Evolutionary conservation across 2,797 vertebrate species (phyloP), one percentile per base, ranked within the genome.

Genomic region (Lerista edwardsae): DNA sequence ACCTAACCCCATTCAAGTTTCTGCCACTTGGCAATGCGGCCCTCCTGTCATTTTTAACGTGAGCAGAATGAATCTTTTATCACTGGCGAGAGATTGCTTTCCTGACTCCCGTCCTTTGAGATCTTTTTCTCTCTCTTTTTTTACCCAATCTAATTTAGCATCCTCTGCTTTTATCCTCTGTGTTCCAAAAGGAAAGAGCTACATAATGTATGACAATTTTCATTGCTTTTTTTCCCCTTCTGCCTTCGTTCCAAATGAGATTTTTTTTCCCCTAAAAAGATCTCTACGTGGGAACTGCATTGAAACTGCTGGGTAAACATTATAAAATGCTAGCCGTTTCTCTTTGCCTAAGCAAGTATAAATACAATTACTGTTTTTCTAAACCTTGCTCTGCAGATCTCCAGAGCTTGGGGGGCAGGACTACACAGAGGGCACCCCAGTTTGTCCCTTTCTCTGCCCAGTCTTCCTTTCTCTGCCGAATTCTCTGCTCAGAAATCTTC

Each of bases 301-400:
- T 3, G 9, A 17, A 71, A 62, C 44, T 86, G 80, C 75, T 64
- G 67, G 9, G 57, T 72, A 76, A 82, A 86, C 51, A 64, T 36
- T 77, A 47, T 51, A 72, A 82, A 82, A 23, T 64, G 84, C 84
- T 72, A 77, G 15, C 25, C 17, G 17, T 36, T 41, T 76, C 59
- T 80, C 64, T 80, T n/a, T 51, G 71, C 65, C 41, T 29, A 39
- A 75, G 39, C 15, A 75, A 73, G 62, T 75, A 15, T 83, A 77
- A 84, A 79, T 61, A 39, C 9, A 59, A 84, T 62, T 34, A 78
- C 47, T 23, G 12, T 51, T 62, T n/a, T 62, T 44, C 10, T 36
- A 69, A 65, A 15, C 23, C 51, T 77, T 39, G 41, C 57, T 68
- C 47, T 6, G 34, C 44, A 77, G 44, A 41, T 61, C 83, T 34